Conservation (phyloP, 2,888 invertebrate genomes). For the Hirudinaria manillensis region DNA sequence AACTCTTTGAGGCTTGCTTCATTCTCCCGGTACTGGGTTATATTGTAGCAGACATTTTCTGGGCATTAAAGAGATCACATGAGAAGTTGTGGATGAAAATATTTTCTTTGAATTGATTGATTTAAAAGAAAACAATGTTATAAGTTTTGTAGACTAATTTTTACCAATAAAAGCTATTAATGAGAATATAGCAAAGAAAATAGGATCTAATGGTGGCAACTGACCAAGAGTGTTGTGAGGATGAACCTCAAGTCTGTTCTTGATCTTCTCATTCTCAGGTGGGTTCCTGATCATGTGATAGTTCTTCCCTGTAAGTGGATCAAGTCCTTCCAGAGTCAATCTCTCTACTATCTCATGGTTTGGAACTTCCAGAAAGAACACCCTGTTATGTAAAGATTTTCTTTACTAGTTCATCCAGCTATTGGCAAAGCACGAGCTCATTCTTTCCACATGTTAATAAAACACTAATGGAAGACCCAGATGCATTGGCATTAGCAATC, state of each 20-base stretch:
- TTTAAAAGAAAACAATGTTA: not conserved
- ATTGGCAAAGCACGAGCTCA: not conserved
- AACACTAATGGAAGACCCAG: not conserved
- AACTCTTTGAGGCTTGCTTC: conserved; percentile 50
- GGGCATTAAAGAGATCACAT: conserved; percentile 24
- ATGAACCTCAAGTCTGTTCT: conserved; percentile 46
- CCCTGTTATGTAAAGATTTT: conserved; percentile 42
- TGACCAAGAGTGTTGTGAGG: conserved; percentile 47
- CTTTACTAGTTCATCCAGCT: no score
- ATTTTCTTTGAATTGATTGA: not conserved
- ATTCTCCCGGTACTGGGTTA: conserved; percentile 47
- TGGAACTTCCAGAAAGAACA: conserved; percentile 54
- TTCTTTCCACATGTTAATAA: not conserved
- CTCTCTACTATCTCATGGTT: conserved; percentile 53
- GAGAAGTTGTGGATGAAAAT: not conserved
- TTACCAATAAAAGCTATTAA: no score
- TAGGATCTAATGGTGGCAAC: conserved; percentile 40
- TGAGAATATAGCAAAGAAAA: no score
- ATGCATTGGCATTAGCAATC: not conserved
- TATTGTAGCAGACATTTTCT: conserved; percentile 37
- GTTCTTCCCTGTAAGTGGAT: conserved; percentile 52
- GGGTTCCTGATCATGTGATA: conserved; percentile 54
- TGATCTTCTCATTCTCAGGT: conserved; percentile 49
- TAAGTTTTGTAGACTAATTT: no score
- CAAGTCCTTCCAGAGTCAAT: conserved; percentile 49